Evolutionary conservation across 2,888 invertebrate species (phyloP).

Genomic region (Yponomeuta malinellus): DNA sequence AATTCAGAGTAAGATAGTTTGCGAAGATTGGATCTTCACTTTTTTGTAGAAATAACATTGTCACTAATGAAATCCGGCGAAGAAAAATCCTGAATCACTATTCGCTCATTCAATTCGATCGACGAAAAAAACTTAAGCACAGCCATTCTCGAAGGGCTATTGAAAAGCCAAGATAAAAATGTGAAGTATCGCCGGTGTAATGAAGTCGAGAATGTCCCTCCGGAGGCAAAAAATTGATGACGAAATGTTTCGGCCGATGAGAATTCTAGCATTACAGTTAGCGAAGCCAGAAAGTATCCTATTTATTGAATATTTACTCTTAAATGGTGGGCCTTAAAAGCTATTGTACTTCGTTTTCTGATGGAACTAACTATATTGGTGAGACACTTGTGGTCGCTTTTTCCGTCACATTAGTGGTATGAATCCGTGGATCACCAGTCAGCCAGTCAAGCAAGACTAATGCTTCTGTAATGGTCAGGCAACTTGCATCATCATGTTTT

Average conservation of each 20-base stretch:
- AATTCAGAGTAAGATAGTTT: not conserved
- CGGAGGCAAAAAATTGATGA: constrained; percentile 11
- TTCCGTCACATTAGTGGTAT: not conserved
- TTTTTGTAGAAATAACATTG: not conserved
- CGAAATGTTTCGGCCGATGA: constrained; percentile 5
- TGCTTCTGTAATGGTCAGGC: not conserved
- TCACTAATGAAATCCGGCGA: not conserved
- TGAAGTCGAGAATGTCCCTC: constrained; percentile 11
- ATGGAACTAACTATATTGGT: too few relatives aligned
- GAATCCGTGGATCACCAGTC: not conserved
- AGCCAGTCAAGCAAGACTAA: not conserved
- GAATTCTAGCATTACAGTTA: too few relatives aligned
- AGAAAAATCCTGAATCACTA: not conserved
- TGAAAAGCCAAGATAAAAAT: not conserved
- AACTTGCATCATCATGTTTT: not conserved
- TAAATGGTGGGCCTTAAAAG: too few relatives aligned
- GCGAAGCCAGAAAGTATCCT: too few relatives aligned
- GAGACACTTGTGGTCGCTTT: too few relatives aligned
- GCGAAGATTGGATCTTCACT: not conserved
- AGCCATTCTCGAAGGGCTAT: not conserved
- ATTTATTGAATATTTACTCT: too few relatives aligned
- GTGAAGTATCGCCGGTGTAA: constrained; percentile 6
- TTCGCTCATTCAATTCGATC: not conserved
- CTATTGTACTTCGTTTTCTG: too few relatives aligned
- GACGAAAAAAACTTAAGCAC: not conserved